Evolutionary conservation across 2,113 vertebrate species (phyloP).

Genomic region (Burhinus oedicnemus): DNA sequence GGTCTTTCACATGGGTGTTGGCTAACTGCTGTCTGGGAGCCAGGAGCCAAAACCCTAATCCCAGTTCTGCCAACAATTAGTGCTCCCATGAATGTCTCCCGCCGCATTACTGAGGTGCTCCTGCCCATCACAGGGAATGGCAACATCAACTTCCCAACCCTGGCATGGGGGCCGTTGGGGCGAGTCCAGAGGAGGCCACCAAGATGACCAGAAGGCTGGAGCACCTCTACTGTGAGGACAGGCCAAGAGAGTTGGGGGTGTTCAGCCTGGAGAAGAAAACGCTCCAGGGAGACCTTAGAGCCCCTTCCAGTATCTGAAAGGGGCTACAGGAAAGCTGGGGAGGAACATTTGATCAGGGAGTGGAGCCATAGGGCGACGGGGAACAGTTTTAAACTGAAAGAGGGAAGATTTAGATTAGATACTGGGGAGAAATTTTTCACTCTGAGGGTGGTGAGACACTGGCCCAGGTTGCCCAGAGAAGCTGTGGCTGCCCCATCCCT

Average conservation of each 20-base stretch:
- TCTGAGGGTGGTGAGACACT: not conserved
- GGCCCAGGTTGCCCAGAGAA: not conserved
- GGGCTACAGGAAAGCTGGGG: not conserved
- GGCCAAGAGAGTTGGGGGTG: not conserved
- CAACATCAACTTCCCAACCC: not conserved
- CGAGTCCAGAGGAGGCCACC: not conserved
- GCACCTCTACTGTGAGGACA: not conserved
- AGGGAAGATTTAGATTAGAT: not conserved
- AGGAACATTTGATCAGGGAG: not conserved
- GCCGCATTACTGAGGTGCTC: not conserved
- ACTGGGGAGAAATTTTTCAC: fast-evolving
- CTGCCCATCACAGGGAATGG: not conserved
- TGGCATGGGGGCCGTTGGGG: fast-evolving
- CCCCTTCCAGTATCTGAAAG: not conserved
- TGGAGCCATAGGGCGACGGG: not conserved
- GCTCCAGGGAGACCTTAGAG: not conserved
- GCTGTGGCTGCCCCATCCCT: not conserved
- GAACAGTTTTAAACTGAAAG: not conserved
- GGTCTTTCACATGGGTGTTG: not conserved
- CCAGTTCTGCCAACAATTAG: not conserved
- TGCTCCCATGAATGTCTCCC: not conserved
- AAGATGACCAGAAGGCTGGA: not conserved
- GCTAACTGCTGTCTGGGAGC: not conserved
- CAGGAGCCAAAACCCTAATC: not conserved
- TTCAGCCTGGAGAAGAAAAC: not conserved